Percentiles rank a stretch among this genome's conserved stretches.
Conservation (phyloP, 35 echinoderm and acorn worm genomes). For the Chiridota heheva region DNA sequence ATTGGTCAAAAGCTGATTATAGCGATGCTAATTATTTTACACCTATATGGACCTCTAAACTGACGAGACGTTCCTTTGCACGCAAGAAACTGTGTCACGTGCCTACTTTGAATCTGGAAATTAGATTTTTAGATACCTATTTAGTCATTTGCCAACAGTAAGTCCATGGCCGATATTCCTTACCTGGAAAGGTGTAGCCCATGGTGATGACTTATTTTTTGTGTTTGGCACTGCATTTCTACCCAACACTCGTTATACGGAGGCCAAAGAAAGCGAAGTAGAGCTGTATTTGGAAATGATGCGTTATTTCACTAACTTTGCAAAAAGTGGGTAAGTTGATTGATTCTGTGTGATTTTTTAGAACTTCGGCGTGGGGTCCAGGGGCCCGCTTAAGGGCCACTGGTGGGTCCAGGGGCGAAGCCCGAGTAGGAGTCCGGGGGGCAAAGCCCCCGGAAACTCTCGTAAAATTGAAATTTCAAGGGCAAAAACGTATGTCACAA, state of each 20-base stretch:
- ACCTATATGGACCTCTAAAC: constrained; percentile 26
- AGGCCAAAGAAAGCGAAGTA: constrained; percentile 2
- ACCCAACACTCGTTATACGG: constrained; percentile 4
- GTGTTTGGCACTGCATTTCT: constrained; percentile 61
- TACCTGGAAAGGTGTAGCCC: constrained; percentile 37
- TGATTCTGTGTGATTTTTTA: no score
- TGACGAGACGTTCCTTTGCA: constrained; percentile 53
- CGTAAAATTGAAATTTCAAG: no score
- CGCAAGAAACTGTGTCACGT: constrained; percentile 45
- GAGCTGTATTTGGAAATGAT: constrained; percentile 48
- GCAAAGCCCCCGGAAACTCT: no score
- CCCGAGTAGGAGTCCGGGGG: no score
- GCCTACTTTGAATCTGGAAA: constrained; percentile 26
- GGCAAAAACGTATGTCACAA: no score
- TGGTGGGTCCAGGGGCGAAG: no score
- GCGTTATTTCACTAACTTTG: constrained; percentile 72
- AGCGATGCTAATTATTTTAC: constrained; percentile 54
- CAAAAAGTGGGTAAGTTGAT: constrained; percentile 61
- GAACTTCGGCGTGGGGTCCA: no score
- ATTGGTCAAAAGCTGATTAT: constrained; percentile 55
- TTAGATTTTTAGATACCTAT: constrained; percentile 50
- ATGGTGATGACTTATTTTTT: constrained; percentile 45
- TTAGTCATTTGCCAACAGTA: constrained; percentile 46
- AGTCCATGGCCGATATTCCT: constrained; percentile 15
- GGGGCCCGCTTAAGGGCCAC: no score